Conservation (phyloP, 2,113 vertebrate species). For the Scopus umbretta region DNA sequence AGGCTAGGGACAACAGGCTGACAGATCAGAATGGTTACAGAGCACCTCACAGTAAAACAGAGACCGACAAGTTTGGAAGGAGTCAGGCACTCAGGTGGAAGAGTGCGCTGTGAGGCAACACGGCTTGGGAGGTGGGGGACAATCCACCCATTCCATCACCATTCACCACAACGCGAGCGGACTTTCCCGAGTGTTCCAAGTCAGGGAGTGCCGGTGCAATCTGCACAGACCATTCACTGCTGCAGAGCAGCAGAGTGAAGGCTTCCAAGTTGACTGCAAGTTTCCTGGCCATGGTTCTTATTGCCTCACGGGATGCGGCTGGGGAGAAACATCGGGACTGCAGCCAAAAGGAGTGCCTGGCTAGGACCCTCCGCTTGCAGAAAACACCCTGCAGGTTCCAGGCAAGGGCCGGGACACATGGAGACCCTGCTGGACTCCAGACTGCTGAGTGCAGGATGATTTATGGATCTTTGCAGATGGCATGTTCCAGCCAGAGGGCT, state of each 20-base stretch:
- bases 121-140: neutral
- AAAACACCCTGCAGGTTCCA: neutral
- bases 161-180: rapidly evolving
- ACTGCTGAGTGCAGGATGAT: neutral
- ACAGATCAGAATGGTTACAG: neutral
- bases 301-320: neutral
- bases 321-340: neutral
- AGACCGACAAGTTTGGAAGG: neutral
- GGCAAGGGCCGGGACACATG: neutral
- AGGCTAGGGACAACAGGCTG: neutral
- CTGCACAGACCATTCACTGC: neutral
- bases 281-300: neutral
- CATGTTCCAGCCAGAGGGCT: constrained; percentile 6
- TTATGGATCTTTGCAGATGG: neutral
- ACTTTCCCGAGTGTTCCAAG: neutral
- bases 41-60: neutral
- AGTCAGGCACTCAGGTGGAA: neutral
- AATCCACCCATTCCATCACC: neutral
- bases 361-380: neutral
- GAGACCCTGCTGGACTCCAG: constrained; percentile 9
- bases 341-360: neutral
- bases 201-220: neutral
- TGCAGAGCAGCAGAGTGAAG: neutral
- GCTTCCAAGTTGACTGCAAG: neutral
- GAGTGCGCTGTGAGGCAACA: neutral